phyloP scores from a whole-genome alignment of 2,888 invertebrate species.

The Chrysolina americana region DNA sequence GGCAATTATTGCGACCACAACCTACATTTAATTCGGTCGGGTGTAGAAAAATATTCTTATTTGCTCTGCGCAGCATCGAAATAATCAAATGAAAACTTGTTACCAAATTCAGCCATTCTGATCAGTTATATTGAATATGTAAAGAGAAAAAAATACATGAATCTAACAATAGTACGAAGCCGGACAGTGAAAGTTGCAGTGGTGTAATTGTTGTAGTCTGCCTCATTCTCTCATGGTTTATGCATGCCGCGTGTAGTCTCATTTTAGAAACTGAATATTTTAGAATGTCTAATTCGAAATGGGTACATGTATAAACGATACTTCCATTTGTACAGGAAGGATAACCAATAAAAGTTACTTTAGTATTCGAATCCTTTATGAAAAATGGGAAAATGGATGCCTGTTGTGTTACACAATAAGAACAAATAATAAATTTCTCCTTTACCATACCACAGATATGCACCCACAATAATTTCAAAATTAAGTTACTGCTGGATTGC shows the following conservation, averaged over 20 bases:
- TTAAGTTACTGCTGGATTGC: too few species aligned
- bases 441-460: too few species aligned
- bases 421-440: too few species aligned
- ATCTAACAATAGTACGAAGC: neutral
- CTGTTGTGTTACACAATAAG: too few species aligned
- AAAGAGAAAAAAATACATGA: neutral
- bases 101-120: too few species aligned
- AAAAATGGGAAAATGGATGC: neutral
- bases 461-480: too few species aligned
- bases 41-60: too few species aligned
- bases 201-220: slow-evolving; percentile 43
- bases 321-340: slow-evolving; percentile 24
- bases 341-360: neutral
- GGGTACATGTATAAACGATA: slow-evolving; percentile 31
- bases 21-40: too few species aligned
- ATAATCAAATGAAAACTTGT: too few species aligned
- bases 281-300: slow-evolving; percentile 44
- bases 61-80: too few species aligned
- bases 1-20: too few species aligned
- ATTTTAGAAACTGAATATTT: slow-evolving; percentile 46
- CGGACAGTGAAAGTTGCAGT: slow-evolving; percentile 39
- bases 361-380: neutral
- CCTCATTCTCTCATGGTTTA: slow-evolving; percentile 40
- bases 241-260: slow-evolving; percentile 45
- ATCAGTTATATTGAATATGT: too few species aligned